These are phyloP conservation scores for Cepphus grylle DNA, from an alignment of 2,113 vertebrate genomes.

Conservation along the genomic window DNA sequence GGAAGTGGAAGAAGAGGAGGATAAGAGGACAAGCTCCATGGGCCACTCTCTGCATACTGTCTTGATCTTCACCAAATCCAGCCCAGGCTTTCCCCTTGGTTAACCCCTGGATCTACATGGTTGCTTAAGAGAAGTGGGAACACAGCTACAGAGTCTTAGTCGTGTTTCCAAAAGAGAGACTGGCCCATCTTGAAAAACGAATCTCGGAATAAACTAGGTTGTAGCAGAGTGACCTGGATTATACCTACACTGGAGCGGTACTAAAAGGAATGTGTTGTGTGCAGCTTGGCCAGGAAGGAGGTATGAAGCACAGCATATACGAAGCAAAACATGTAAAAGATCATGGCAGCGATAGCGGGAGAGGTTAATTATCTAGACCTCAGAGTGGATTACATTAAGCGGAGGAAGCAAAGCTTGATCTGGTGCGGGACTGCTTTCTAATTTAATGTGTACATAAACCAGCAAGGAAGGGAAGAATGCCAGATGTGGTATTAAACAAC, in stretches of 20 bases:
- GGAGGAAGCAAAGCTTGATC: constrained; percentile 47
- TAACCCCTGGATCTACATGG: background rate
- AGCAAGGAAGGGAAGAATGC: constrained; percentile 36
- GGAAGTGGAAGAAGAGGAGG: background rate
- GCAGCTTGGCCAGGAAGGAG: background rate
- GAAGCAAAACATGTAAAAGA: constrained; percentile 8
- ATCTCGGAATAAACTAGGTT: background rate
- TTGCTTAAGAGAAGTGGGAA: background rate
- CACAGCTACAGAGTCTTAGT: background rate
- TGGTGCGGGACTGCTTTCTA: constrained; percentile 54
- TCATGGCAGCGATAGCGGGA: background rate
- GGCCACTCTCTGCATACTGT: background rate
- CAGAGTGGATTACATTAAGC: constrained; percentile 55
- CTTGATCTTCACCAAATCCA: background rate
- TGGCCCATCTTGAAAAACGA: background rate
- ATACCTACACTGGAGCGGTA: background rate
- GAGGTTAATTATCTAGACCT: constrained; percentile 65
- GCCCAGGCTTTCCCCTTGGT: background rate
- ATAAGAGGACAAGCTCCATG: background rate
- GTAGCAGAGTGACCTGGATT: background rate
- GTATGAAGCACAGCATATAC: background rate
- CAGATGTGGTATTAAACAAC: constrained; percentile 58
- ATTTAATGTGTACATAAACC: constrained; percentile 47
- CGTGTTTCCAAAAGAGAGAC: background rate
- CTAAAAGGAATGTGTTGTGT: background rate